Percentiles rank a stretch among this genome's conserved stretches.
These are phyloP conservation scores for Trachymyrmex septentrionalis DNA, from an alignment of 1,140 invertebrate genomes.

Conservation along the genomic window DNA sequence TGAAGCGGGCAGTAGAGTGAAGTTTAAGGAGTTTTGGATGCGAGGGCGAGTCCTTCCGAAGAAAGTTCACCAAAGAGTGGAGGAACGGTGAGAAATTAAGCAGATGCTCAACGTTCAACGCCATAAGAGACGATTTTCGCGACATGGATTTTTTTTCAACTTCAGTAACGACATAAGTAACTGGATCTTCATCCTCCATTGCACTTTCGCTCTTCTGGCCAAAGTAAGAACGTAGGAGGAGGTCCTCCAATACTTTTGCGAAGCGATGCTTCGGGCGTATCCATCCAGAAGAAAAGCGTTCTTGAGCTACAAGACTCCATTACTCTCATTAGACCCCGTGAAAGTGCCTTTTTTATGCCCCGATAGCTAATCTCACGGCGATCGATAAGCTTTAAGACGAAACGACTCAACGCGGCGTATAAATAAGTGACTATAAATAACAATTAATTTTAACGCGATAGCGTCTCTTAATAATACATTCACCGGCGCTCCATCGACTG, in stretches of 20 bases:
- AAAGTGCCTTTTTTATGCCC: conserved; percentile 57
- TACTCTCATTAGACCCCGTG: conserved; percentile 57
- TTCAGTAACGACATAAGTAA: conserved; percentile 61
- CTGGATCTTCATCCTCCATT: conserved; percentile 59
- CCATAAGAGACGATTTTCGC: conserved; percentile 57
- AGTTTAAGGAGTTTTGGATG: conserved; percentile 60
- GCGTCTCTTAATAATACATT: conserved; percentile 7
- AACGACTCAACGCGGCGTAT: conserved; percentile 26
- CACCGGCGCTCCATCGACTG: neutral
- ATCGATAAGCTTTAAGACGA: conserved; percentile 58
- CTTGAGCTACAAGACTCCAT: conserved; percentile 61
- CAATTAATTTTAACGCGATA: conserved; percentile 38
- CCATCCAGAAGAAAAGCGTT: conserved; percentile 61
- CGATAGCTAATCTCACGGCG: conserved; percentile 50
- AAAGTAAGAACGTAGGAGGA: conserved; percentile 9
- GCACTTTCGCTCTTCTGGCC: conserved; percentile 13
- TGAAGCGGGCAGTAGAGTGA: conserved; percentile 31
- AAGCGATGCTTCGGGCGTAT: conserved; percentile 50
- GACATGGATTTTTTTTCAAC: conserved; percentile 60
- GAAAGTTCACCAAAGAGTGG: conserved; percentile 41
- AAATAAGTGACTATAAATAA: conserved; percentile 52
- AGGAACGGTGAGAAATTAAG: conserved; percentile 60
- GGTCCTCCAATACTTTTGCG: conserved; percentile 55
- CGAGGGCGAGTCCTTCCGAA: conserved; percentile 36
- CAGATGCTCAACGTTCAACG: conserved; percentile 58